Conservation (phyloP, 2,113 vertebrate genomes). For the Xyrauchen texanus region DNA sequence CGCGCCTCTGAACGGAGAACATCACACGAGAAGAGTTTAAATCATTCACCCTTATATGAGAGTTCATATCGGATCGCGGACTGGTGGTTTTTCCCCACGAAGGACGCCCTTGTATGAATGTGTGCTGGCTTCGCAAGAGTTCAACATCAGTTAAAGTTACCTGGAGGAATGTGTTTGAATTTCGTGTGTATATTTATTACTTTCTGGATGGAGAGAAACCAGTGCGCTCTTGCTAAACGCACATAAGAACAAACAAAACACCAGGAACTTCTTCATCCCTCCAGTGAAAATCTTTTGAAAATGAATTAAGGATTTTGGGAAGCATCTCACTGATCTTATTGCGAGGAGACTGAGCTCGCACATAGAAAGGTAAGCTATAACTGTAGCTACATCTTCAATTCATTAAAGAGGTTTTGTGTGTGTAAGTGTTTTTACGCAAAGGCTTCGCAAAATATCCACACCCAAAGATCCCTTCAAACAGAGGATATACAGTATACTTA, state of each 20-base stretch:
- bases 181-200: background rate
- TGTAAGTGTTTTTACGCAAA: too few relatives aligned
- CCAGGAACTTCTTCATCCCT: background rate
- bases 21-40: constrained; percentile 5
- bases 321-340: background rate
- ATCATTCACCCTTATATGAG: background rate
- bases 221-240: background rate
- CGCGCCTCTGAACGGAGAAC: background rate
- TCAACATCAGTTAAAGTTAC: background rate
- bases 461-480: background rate
- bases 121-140: background rate
- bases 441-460: too few relatives aligned
- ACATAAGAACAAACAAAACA: background rate
- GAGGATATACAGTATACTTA: background rate
- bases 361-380: constrained; percentile 57
- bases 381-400: background rate
- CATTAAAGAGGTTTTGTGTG: background rate
- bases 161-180: constrained; percentile 6
- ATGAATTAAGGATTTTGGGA: background rate
- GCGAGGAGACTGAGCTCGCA: constrained; percentile 37
- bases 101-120: background rate
- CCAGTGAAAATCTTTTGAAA: background rate
- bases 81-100: background rate
- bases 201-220: background rate
- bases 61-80: constrained; percentile 5